Conservation (phyloP, 2,797 vertebrate genomes). For the Nothura maculosa region DNA sequence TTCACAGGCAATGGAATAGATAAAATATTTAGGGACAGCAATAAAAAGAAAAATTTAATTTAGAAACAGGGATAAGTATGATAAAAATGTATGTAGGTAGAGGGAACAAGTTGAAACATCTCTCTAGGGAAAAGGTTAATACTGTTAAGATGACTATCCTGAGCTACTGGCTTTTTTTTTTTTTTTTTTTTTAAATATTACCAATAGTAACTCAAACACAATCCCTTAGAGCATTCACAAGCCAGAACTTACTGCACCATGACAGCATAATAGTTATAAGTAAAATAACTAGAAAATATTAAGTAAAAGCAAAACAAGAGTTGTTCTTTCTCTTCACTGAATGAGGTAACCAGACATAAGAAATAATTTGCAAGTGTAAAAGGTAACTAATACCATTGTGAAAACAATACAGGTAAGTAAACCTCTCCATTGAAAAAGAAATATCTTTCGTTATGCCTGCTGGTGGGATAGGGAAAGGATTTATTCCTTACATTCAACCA, state of each 20-base stretch:
- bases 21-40: slow-evolving; percentile 24
- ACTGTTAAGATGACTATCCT: slow-evolving; percentile 37
- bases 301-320: background rate
- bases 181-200: background rate
- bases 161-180: slow-evolving; percentile 41
- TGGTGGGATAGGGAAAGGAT: background rate
- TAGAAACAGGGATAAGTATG: background rate
- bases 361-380: background rate
- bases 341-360: background rate
- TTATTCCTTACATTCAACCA: background rate
- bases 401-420: background rate
- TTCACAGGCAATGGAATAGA: background rate
- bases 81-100: slow-evolving; percentile 51
- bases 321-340: background rate
- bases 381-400: background rate
- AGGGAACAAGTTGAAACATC: slow-evolving; percentile 41
- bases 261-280: background rate
- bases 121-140: slow-evolving; percentile 44
- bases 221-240: background rate
- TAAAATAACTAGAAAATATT: background rate
- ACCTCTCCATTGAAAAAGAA: background rate
- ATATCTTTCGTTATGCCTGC: background rate
- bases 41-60: slow-evolving; percentile 46
- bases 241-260: background rate
- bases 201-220: background rate